Percentiles rank a stretch among this genome's conserved stretches.
Conservation (phyloP, 2,888 invertebrate genomes). For the Metellina segmentata region DNA sequence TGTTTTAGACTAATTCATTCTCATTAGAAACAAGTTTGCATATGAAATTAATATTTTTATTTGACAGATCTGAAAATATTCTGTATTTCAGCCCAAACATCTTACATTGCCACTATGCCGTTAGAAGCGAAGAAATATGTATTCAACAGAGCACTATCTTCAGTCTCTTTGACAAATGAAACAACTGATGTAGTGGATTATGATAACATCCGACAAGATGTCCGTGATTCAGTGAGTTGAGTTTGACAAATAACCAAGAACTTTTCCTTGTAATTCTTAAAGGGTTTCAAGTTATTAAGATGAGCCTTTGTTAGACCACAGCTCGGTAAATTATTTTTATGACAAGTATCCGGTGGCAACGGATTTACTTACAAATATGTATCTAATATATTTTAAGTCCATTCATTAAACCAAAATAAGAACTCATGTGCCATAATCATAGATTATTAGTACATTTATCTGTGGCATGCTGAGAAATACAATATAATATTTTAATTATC, state of each 20-base stretch:
- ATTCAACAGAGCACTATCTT: neutral
- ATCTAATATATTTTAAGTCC: too few relatives aligned
- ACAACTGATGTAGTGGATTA: neutral
- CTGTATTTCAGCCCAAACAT: slow-evolving; percentile 5
- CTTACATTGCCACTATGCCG: slow-evolving; percentile 1
- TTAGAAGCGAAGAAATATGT: neutral
- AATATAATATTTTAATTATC: too few relatives aligned
- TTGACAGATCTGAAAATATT: neutral
- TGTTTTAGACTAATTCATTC: neutral
- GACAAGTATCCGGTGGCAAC: too few relatives aligned
- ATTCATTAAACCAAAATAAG: too few relatives aligned
- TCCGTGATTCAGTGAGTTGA: slow-evolving; percentile 29
- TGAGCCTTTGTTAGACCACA: neutral
- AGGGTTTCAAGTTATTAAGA: neutral
- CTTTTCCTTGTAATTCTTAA: neutral
- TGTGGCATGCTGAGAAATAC: too few relatives aligned
- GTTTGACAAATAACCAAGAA: neutral
- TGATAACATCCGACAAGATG: slow-evolving; percentile 10
- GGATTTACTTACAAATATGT: too few relatives aligned
- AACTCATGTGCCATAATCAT: too few relatives aligned
- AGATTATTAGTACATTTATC: too few relatives aligned
- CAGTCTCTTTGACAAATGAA: neutral
- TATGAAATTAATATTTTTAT: neutral
- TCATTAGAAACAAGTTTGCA: neutral
- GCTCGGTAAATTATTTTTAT: too few relatives aligned